Percentiles rank a stretch among this genome's conserved stretches.
These are phyloP conservation scores for Drosophila arawakana DNA, from an alignment of 1,140 invertebrate genomes.

Conservation along the genomic window DNA sequence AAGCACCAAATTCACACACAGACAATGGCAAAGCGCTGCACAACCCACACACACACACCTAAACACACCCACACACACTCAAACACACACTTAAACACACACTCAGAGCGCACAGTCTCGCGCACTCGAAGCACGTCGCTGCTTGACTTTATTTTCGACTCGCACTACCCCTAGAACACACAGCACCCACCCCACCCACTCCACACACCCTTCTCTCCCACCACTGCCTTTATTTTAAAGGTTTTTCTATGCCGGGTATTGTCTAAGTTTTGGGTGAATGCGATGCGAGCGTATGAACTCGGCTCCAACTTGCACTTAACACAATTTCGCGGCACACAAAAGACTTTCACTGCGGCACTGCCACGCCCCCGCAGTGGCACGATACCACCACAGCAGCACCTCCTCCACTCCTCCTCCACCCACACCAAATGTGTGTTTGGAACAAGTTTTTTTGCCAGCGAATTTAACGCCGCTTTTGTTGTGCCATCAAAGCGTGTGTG, in stretches of 20 bases:
- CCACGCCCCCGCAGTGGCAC: constrained; percentile 3
- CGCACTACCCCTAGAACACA: constrained; percentile 20
- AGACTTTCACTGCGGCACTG: constrained; percentile 75
- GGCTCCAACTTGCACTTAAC: constrained; percentile 78
- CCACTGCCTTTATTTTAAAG: constrained; percentile 51
- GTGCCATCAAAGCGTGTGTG: constrained; percentile 64
- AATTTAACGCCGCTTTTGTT: constrained; percentile 60
- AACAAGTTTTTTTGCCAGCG: constrained; percentile 47
- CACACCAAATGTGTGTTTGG: background rate
- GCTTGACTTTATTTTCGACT: constrained; percentile 83
- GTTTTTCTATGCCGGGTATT: constrained; percentile 71
- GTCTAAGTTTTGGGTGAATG: constrained; percentile 45
- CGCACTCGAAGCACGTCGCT: constrained; percentile 72
- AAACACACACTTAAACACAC: constrained; percentile 18
- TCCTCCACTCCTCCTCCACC: constrained; percentile 1
- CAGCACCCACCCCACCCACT: constrained; percentile 5
- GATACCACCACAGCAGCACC: constrained; percentile 2
- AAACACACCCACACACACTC: constrained; percentile 15
- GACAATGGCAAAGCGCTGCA: constrained; percentile 2
- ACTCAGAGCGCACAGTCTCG: constrained; percentile 21
- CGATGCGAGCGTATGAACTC: constrained; percentile 20
- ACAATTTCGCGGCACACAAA: constrained; percentile 79
- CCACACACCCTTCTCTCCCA: background rate
- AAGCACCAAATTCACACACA: constrained; percentile 38
- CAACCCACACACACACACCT: constrained; percentile 12